phyloP scores from a whole-genome alignment of 1,140 invertebrate species.

The Grapholita molesta region DNA sequence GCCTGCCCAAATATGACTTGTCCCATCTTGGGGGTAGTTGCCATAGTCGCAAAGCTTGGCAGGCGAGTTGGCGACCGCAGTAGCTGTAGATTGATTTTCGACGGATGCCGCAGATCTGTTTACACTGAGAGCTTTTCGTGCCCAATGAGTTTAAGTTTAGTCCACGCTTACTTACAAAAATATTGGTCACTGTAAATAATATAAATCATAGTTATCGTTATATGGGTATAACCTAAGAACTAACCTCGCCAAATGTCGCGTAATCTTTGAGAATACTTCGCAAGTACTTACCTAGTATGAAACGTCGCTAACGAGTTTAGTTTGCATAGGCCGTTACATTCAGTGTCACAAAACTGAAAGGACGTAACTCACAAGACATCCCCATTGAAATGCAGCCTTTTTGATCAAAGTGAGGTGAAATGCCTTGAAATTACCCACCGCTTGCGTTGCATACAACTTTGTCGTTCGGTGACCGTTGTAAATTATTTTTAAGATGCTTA shows the following conservation, averaged over 20 bases:
- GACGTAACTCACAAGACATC: neutral
- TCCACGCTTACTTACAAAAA: too few species aligned
- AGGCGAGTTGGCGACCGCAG: too few species aligned
- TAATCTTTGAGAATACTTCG: neutral
- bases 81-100: too few species aligned
- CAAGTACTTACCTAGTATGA: neutral
- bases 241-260: neutral
- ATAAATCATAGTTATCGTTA: neutral
- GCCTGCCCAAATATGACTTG: too few species aligned
- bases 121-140: too few species aligned
- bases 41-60: too few species aligned
- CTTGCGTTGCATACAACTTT: neutral
- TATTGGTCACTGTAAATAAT: too few species aligned
- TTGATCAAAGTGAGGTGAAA: neutral
- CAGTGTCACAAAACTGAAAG: neutral
- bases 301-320: neutral
- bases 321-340: neutral
- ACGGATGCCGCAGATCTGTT: too few species aligned
- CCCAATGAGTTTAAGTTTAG: too few species aligned
- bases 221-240: neutral
- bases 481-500: neutral
- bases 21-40: too few species aligned
- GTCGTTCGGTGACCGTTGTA: neutral
- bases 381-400: neutral
- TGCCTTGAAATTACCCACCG: neutral